Percentiles rank a stretch among this genome's conserved stretches.
phyloP scores from a whole-genome alignment of 2,797 vertebrate genomes.

The Acanthiza pusilla region DNA sequence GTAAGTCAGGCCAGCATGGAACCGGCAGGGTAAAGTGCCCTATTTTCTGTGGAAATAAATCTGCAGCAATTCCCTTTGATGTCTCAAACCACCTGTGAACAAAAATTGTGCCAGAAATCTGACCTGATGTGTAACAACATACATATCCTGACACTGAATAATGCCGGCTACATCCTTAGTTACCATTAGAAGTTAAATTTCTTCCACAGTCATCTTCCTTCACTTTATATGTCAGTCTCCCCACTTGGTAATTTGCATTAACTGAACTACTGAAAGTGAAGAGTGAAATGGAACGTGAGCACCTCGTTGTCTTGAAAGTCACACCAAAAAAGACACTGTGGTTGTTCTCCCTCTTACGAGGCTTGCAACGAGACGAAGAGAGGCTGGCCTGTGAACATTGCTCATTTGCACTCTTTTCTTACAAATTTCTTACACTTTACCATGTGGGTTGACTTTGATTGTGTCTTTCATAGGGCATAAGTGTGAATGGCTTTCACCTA shows the following conservation, averaged over 20 bases:
- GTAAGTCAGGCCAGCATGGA: neutral
- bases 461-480: neutral
- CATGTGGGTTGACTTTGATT: neutral
- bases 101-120: neutral
- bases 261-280: neutral
- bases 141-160: neutral
- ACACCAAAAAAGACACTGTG: no score
- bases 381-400: neutral
- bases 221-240: neutral
- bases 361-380: neutral
- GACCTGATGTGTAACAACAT: neutral
- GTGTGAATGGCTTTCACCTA: neutral
- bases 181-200: neutral
- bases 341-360: neutral
- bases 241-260: neutral
- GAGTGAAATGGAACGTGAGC: neutral
- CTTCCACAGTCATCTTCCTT: neutral
- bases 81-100: neutral
- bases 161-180: neutral
- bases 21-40: neutral
- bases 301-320: neutral
- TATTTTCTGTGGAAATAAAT: neutral
- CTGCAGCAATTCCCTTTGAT: neutral
- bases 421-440: neutral
- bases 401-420: neutral